Base-by-base conservation (phyloP, 2,888 invertebrate genomes). In the Tigriopus californicus region DNA sequence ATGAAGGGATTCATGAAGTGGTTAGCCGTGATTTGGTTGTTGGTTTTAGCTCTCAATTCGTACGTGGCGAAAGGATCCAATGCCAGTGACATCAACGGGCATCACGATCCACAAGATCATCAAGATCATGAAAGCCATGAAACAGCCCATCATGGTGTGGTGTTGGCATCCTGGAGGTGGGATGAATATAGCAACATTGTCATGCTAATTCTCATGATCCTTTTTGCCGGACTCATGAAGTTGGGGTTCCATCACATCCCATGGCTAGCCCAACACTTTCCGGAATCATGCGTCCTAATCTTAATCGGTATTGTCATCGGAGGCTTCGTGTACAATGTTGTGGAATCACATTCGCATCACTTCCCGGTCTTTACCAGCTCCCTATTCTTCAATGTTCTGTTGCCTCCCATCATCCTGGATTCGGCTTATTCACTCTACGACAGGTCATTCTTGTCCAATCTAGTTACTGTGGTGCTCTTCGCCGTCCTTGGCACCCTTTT, bases 381-480 rank as follows among this genome's bases (percentile, higher is more conserved):
- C 12, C 41, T 59, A n/a, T 59, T 59, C 41, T 59, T 59, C 49
- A 59, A 59, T 41, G 53, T 59, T 18, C 53, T 74, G 60, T 67
- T 76, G 33, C 76, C 76, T 5, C 76, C 76, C 1, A 76, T 77
- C 62, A 74, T 77, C 53, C 72, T 77, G 60, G 77, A 76, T 63
- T 76, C 77, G 1, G 76, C 75, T 33, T 76, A 75, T 64, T 74
- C 71, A 65, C 74, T 75, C 74, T 75, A 75, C 1, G 73, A 73
- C 10, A 65, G 75, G n/a, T 68, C 73, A 18, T 77, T 76, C 66
- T 76, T 77, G 65, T 75, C 77, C 66, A 76, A 77, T 65, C 65
- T 77, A 40, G 74, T 75, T 51, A 71, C 74, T 41, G 74, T 76
- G 47, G 65, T 75, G 56, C 63, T 74, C 15, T 69, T 72, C 63